A percentile compares a stretch with the other conserved stretches of the same genome.
Conservation (phyloP, 2,113 vertebrate species). For the Alosa alosa region DNA sequence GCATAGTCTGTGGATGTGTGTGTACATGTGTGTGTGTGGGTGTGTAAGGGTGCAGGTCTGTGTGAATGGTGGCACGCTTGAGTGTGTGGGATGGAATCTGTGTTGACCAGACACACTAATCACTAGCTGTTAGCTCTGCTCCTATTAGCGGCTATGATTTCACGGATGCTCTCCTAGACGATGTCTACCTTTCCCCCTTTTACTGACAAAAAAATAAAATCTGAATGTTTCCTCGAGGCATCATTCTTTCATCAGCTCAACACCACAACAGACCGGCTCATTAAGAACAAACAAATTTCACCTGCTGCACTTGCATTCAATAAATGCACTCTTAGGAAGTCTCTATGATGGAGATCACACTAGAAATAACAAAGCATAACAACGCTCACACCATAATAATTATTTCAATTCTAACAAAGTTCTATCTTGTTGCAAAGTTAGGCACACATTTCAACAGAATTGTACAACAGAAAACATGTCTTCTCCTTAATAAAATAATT, state of each 20-base stretch:
- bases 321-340: neutral
- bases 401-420: too few relatives aligned
- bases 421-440: too few relatives aligned
- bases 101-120: neutral
- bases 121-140: neutral
- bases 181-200: neutral
- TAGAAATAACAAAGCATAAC: too few relatives aligned
- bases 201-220: neutral
- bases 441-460: too few relatives aligned
- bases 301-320: neutral
- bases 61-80: neutral
- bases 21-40: neutral
- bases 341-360: neutral
- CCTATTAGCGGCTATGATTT: neutral
- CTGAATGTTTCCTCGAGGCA: neutral
- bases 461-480: too few relatives aligned
- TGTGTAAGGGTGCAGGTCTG: neutral
- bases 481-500: too few relatives aligned
- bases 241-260: neutral
- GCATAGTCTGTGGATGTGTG: neutral
- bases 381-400: too few relatives aligned
- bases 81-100: neutral
- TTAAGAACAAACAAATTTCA: neutral
- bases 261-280: neutral
- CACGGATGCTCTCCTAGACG: neutral